Evolutionary conservation across 2,888 invertebrate genomes (phyloP).

Genomic region (Galerucella nymphaeae): DNA sequence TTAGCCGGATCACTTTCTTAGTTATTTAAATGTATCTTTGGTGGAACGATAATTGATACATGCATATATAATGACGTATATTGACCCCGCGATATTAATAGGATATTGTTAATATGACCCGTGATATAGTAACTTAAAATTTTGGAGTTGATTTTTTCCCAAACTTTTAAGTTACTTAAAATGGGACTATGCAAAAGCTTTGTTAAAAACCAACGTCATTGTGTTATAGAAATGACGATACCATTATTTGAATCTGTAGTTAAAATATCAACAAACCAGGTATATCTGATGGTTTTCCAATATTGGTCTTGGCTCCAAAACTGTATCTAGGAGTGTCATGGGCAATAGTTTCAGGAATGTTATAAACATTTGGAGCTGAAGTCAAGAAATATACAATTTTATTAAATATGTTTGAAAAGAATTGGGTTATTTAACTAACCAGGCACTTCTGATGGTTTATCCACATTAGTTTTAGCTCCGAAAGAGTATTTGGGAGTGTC

Average conservation of each 20-base stretch:
- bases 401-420: neutral
- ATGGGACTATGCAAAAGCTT: too few species aligned
- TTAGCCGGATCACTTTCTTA: too few species aligned
- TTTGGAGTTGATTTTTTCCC: neutral
- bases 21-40: too few species aligned
- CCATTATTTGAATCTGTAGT: neutral
- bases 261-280: conserved; percentile 5
- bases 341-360: conserved; percentile 67
- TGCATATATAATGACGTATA: too few species aligned
- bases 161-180: too few species aligned
- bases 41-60: too few species aligned
- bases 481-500: conserved; percentile 76
- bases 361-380: conserved; percentile 56
- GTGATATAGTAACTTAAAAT: neutral
- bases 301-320: conserved; percentile 73
- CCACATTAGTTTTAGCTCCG: conserved; percentile 71
- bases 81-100: too few species aligned
- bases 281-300: conserved; percentile 68
- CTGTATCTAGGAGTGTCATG: conserved; percentile 74
- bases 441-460: conserved; percentile 66
- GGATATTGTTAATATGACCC: neutral
- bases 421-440: neutral
- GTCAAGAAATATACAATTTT: neutral
- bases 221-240: neutral
- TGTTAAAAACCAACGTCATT: neutral